Percentiles rank a stretch among this genome's conserved stretches.
These are phyloP conservation scores for Melinaea marsaeus DNA, from an alignment of 2,888 invertebrate species.

Conservation along the genomic window DNA sequence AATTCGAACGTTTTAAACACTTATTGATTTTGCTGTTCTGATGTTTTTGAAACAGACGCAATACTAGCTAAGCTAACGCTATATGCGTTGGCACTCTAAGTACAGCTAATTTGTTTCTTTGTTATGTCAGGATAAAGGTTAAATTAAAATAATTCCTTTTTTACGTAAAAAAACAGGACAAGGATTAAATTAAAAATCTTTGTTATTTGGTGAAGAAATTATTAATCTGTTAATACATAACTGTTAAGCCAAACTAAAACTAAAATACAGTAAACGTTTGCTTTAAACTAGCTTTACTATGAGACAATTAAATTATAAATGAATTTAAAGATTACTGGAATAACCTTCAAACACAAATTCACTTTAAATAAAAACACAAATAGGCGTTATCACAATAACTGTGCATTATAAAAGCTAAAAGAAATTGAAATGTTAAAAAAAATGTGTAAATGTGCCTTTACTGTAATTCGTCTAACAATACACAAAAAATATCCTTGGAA, in stretches of 20 bases:
- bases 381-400: background rate
- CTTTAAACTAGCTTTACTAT: slow-evolving; percentile 53
- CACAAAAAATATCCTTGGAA: background rate
- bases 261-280: slow-evolving; percentile 42
- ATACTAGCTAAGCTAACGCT: too few relatives aligned
- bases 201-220: slow-evolving; percentile 44
- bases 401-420: slow-evolving; percentile 4
- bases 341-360: background rate
- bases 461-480: background rate
- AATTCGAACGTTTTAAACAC: too few relatives aligned
- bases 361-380: background rate
- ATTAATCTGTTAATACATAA: slow-evolving; percentile 60
- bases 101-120: too few relatives aligned
- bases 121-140: too few relatives aligned
- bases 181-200: too few relatives aligned
- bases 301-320: slow-evolving; percentile 4
- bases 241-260: slow-evolving; percentile 59
- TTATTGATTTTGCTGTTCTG: too few relatives aligned
- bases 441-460: background rate
- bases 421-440: background rate
- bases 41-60: too few relatives aligned
- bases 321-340: background rate
- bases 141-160: too few relatives aligned
- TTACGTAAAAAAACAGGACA: too few relatives aligned
- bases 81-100: too few relatives aligned